Percentiles rank a stretch among this genome's conserved stretches.
Evolutionary conservation across 2,888 invertebrate genomes (phyloP).

Genomic region (Ophioninae sp.): DNA sequence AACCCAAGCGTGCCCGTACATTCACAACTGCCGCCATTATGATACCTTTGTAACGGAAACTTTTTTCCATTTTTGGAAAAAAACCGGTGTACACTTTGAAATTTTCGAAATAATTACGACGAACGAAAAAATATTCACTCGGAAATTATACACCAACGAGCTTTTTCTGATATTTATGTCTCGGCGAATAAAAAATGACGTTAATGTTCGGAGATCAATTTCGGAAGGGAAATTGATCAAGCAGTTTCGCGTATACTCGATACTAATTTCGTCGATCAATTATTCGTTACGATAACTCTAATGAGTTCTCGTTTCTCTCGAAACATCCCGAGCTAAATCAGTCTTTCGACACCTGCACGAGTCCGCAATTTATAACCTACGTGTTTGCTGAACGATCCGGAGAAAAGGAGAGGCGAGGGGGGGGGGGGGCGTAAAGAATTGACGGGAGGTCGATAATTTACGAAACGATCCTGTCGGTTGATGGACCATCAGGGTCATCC

Average conservation of each 20-base stretch:
- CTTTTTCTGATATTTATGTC: neutral
- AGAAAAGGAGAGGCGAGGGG: neutral
- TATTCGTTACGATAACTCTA: slow-evolving; percentile 17
- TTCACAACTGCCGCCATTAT: neutral
- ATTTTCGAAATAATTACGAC: neutral
- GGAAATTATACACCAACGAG: neutral
- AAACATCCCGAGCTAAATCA: slow-evolving; percentile 60
- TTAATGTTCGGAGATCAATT: slow-evolving; percentile 1
- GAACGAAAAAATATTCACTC: neutral
- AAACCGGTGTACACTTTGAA: neutral
- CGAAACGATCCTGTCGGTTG: slow-evolving; percentile 47
- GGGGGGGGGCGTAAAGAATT: slow-evolving; percentile 61
- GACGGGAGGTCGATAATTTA: slow-evolving; percentile 60
- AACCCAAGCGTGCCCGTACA: slow-evolving; percentile 1
- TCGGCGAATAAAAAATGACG: neutral
- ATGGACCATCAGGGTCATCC: slow-evolving; percentile 57
- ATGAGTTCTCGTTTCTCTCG: slow-evolving; percentile 46
- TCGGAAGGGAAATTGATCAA: neutral
- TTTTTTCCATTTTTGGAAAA: slow-evolving; percentile 31
- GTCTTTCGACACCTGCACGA: slow-evolving; percentile 67
- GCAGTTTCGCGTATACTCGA: slow-evolving; percentile 5
- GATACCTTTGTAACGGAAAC: slow-evolving; percentile 41
- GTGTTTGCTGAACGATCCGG: slow-evolving; percentile 36
- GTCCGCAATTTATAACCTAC: slow-evolving; percentile 65
- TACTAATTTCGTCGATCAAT: slow-evolving; percentile 31